Percentiles rank a stretch among this genome's conserved stretches.
Conservation (phyloP, 2,888 invertebrate species). For the Diarsia mendica region DNA sequence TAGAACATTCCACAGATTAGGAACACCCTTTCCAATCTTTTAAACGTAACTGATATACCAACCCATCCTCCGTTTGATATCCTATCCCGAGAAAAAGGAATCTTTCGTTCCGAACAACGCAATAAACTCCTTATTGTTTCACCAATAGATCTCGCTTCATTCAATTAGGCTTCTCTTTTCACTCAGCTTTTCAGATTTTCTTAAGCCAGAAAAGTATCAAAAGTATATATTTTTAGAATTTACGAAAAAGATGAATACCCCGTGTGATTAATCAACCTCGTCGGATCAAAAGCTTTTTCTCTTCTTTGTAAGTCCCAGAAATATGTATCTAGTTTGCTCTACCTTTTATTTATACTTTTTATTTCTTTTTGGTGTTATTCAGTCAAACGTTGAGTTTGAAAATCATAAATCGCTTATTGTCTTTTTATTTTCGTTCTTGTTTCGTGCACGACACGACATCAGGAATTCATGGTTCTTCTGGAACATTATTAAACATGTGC, state of each 20-base stretch:
- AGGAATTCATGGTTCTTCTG: constrained; percentile 49
- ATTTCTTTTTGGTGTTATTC: constrained; percentile 45
- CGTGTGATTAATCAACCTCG: constrained; percentile 56
- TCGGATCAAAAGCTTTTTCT: constrained; percentile 53
- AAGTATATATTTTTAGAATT: constrained; percentile 34
- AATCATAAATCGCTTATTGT: constrained; percentile 58
- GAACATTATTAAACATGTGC: constrained; percentile 55
- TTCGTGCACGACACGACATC: constrained; percentile 33
- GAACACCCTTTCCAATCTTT: not conserved
- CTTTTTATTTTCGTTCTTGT: constrained; percentile 44
- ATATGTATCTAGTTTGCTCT: constrained; percentile 49
- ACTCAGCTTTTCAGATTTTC: constrained; percentile 36
- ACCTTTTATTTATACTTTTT: constrained; percentile 34
- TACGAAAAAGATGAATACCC: constrained; percentile 44
- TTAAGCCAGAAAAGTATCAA: constrained; percentile 40
- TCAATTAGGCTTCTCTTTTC: constrained; percentile 45
- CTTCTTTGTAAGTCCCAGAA: constrained; percentile 29
- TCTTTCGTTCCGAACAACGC: constrained; percentile 26
- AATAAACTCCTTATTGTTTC: constrained; percentile 48
- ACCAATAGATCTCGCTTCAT: constrained; percentile 35
- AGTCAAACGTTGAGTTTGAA: constrained; percentile 49
- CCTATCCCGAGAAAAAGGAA: not conserved
- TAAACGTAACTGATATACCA: constrained; percentile 1
- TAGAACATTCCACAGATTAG: not conserved
- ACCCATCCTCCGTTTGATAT: constrained; percentile 5